Base-by-base conservation (phyloP, 1,140 invertebrate species). In the Pissodes strobi region DNA sequence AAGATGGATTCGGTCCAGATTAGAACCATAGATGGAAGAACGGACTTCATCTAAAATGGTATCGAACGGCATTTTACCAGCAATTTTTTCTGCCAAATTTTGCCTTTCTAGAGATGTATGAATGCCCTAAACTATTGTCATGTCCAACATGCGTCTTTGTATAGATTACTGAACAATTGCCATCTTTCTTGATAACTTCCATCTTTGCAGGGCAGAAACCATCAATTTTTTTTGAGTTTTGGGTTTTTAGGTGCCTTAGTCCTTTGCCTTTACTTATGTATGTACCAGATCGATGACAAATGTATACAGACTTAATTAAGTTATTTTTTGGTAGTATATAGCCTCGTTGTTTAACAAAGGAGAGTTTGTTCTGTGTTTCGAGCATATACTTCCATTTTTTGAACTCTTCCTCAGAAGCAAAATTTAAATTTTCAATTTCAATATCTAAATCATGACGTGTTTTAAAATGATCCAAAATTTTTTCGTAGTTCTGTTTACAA, bases 181-280 rank as follows among this genome's bases (percentile, higher is more conserved):
- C 15, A 18, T 57, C 8, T 23, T 22, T 19, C 18, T 56, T 37
- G 3, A 21, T 6, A 8, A 41, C 8, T n/a, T 17, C 30, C 1
- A 58, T 59, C 15, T 21, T 21, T 2, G 53, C 61, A 37, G 61
- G 61, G 30, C 61, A 64, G 27, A 17, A 64, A 3, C 25, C 38
- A 45, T 46, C 19, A 13, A 64, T 59, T 64, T 64, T 64, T 8
- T 64, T 64, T 41, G 21, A 25, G 10, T 25, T 37, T 38, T 58
- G 61, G 3, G 61, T 64, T 30, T 64, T 64, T 12, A 64, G 23
- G 13, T 64, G 37, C 17, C 61, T 19, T 30, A 45, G 10, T 5
- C 30, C 25, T 9, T 27, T 57, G 2, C 53, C 52, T 59, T 64
- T 51, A 22, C 15, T 18, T 17, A 22, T 57, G 30, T 57, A 62